A percentile compares a stretch with the other conserved stretches of the same genome.
Conservation (phyloP, 2,888 invertebrate species). For the Polydrusus tereticollis region DNA sequence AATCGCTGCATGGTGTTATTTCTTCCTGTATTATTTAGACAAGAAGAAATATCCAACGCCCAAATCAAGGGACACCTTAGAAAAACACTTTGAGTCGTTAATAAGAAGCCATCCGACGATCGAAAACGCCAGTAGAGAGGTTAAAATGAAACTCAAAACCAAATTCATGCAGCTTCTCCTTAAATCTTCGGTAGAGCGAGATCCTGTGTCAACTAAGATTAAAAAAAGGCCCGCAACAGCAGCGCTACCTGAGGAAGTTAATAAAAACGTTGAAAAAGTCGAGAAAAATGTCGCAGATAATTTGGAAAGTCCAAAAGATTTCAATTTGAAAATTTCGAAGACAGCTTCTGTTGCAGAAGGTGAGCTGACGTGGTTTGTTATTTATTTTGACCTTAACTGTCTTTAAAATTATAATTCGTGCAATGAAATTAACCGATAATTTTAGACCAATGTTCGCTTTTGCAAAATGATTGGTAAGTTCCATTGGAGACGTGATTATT, state of each 20-base stretch:
- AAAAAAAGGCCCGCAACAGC: background rate
- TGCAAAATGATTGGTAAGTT: too few species aligned
- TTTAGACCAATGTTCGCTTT: too few species aligned
- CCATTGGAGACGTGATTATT: too few species aligned
- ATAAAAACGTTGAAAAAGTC: background rate
- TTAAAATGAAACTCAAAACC: constrained; percentile 47
- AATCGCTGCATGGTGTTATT: too few species aligned
- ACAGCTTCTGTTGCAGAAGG: background rate
- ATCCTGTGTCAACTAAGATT: background rate
- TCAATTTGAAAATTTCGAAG: background rate
- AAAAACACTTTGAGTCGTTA: constrained; percentile 15
- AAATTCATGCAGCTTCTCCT: constrained; percentile 47
- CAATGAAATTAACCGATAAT: too few species aligned
- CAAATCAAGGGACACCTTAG: background rate
- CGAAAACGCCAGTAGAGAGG: constrained; percentile 35
- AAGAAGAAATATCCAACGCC: too few species aligned
- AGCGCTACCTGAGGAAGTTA: too few species aligned
- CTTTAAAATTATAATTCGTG: too few species aligned
- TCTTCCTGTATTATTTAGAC: too few species aligned
- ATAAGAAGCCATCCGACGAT: constrained; percentile 42
- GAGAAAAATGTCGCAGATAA: background rate
- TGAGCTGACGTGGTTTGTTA: background rate
- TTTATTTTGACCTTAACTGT: too few species aligned
- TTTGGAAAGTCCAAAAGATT: background rate
- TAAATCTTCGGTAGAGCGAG: constrained; percentile 10